These are phyloP conservation scores for Lepus americanus DNA, from an alignment of 2,113 vertebrate species.

Conservation along the genomic window DNA sequence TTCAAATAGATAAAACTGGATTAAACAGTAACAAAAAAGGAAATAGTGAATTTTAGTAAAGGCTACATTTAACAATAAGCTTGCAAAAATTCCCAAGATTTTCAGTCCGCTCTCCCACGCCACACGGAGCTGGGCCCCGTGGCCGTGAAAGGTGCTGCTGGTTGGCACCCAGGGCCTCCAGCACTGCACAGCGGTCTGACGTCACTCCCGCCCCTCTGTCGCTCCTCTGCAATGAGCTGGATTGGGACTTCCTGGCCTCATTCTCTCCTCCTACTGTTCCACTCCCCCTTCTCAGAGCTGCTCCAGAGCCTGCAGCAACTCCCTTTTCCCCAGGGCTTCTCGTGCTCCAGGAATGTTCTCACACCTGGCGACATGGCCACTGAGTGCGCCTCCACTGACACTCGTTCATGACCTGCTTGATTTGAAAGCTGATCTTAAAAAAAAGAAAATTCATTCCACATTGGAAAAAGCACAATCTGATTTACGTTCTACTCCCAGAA, in stretches of 20 bases:
- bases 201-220: too few relatives aligned
- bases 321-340: too few relatives aligned
- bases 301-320: too few relatives aligned
- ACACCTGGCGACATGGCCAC: neutral
- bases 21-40: neutral
- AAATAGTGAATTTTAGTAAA: neutral
- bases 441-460: neutral
- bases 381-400: neutral
- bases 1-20: neutral
- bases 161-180: too few relatives aligned
- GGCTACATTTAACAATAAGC: neutral
- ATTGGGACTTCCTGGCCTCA: too few relatives aligned
- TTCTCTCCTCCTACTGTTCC: too few relatives aligned
- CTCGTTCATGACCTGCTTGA: conserved; percentile 21
- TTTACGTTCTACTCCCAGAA: conserved; percentile 6
- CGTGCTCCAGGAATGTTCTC: too few relatives aligned
- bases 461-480: conserved; percentile 22
- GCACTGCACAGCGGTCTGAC: too few relatives aligned
- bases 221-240: too few relatives aligned
- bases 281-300: too few relatives aligned
- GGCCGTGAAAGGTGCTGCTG: neutral
- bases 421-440: conserved; percentile 1
- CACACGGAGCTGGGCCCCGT: neutral
- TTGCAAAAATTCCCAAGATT: neutral
- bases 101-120: neutral